Evolutionary conservation across 2,888 invertebrate species (phyloP), one percentile per base, ranked within the genome.

Genomic region (Mesoligia furuncula): DNA sequence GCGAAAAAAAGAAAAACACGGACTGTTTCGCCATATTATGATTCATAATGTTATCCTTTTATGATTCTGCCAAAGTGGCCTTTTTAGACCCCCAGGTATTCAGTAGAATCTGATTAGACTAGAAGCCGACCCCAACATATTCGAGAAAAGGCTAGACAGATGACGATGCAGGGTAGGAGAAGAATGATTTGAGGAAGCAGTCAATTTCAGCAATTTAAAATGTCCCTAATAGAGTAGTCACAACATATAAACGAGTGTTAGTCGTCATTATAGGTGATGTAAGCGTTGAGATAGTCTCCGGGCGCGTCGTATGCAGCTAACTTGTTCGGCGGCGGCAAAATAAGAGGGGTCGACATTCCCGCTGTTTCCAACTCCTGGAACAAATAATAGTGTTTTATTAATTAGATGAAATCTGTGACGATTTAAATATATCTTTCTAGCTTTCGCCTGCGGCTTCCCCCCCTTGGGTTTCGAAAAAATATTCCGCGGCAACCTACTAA

Each of bases 231-330:
- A 13, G 2, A 54, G 0, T 73, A 42, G 36, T 42, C 8, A 8
- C 20, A 45, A 11, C 3, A 27, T 48, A 39, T 6, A 17, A 17
- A 57, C 11, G 2, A 17, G 24, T 48, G 24, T 67, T 83, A 92
- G 57, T 93, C 93, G 65, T 95, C 94, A 54, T 92, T 93, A 78
- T 95, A 95, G 20, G 92, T 93, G 39, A 95, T 94, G 80, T 95
- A 95, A 0, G 95, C 95, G 85, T 93, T 94, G 24, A 95, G 90
- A 77, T 95, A 96, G 72, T 95, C 95, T 0, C 90, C 92, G 6
- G 92, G 93, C 0, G 91, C 77, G n/a, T 95, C 94, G 13, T 93
- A 80, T 0, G 93, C 68, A 0, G 94, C 59, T 54, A 95, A 42
- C 62, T 95, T 95, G 62, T 91, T 92, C 0, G 85, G 90, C 1